Evolutionary conservation across 53 echinoderm and acorn worm genomes (phyloP).

Genomic region (Arbacia lixula): DNA sequence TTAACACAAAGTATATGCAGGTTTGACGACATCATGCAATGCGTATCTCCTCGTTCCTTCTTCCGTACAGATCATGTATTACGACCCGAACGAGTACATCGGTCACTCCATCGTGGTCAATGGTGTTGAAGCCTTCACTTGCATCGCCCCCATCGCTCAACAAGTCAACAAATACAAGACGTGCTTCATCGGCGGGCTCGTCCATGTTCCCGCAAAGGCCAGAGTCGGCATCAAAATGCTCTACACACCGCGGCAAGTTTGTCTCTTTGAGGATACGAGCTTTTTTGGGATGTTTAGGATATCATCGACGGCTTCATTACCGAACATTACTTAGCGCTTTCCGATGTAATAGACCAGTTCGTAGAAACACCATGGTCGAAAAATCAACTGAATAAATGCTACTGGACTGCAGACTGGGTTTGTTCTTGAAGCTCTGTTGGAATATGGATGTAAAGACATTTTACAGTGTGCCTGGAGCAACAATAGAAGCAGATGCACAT

Average conservation of each 20-base stretch:
- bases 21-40: too few relatives aligned
- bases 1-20: too few relatives aligned
- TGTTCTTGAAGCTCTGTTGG: too few relatives aligned
- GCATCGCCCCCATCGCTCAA: constrained; percentile 63
- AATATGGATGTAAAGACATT: too few relatives aligned
- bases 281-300: constrained; percentile 68
- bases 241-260: constrained; percentile 37
- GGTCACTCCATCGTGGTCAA: constrained; percentile 70
- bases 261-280: constrained; percentile 57
- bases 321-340: too few relatives aligned
- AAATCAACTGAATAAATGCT: too few relatives aligned
- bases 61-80: constrained; percentile 73
- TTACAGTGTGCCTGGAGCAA: too few relatives aligned
- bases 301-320: too few relatives aligned
- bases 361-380: too few relatives aligned
- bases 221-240: constrained; percentile 64
- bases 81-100: constrained; percentile 78
- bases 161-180: constrained; percentile 74
- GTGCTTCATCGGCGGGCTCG: constrained; percentile 74
- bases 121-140: constrained; percentile 66
- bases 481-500: too few relatives aligned
- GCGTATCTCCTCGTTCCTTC: background rate
- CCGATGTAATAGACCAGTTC: too few relatives aligned
- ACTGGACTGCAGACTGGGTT: too few relatives aligned
- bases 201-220: constrained; percentile 40